These are phyloP conservation scores for Enteromius afrohamiltoni DNA, from an alignment of 2,797 vertebrate species.

Conservation along the genomic window DNA sequence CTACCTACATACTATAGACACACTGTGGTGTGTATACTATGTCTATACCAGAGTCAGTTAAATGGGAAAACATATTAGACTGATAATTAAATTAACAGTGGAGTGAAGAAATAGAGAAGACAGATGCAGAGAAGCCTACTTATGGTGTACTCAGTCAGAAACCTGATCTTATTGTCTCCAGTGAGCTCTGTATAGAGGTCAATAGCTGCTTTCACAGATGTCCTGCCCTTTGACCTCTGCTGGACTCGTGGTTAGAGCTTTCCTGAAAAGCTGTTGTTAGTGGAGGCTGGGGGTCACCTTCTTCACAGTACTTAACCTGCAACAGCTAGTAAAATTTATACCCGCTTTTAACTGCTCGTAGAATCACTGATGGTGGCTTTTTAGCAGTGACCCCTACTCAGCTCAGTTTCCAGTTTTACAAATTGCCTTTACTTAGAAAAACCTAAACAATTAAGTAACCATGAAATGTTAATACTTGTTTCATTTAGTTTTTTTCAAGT, in stretches of 20 bases:
- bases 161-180: constrained; percentile 58
- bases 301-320: constrained; percentile 46
- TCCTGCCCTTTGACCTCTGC: constrained; percentile 55
- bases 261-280: constrained; percentile 56
- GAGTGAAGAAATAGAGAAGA: constrained; percentile 25
- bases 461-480: background rate
- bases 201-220: constrained; percentile 62
- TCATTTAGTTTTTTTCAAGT: background rate
- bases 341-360: constrained; percentile 33
- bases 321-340: constrained; percentile 49
- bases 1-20: background rate
- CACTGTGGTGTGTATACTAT: background rate
- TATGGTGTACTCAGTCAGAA: constrained; percentile 48
- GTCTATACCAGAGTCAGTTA: background rate
- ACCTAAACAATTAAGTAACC: background rate
- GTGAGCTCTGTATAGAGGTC: constrained; percentile 48
- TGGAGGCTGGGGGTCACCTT: constrained; percentile 38
- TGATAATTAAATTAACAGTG: background rate
- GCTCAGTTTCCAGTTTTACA: constrained; percentile 33
- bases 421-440: constrained; percentile 39
- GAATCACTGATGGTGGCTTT: constrained; percentile 24
- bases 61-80: background rate
- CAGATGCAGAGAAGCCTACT: constrained; percentile 44
- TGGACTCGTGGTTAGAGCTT: constrained; percentile 44
- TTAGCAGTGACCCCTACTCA: constrained; percentile 36